phyloP scores from a whole-genome alignment of 2,113 vertebrate genomes.

The Gobio gobio region DNA sequence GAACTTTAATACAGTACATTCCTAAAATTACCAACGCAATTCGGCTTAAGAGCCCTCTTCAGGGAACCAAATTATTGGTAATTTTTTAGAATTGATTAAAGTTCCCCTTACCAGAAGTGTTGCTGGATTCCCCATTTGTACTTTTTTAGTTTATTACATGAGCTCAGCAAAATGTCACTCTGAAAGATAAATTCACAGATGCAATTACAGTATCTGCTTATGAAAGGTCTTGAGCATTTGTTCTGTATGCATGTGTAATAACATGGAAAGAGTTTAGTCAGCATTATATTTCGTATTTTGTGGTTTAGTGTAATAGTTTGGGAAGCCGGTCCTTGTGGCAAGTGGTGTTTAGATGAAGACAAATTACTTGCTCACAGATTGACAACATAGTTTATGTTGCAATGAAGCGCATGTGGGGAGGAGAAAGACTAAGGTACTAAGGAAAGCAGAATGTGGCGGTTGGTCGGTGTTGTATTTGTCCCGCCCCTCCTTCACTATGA shows the following conservation, averaged over 20 bases:
- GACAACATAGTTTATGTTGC: conserved; percentile 4
- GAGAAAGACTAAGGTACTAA: not conserved
- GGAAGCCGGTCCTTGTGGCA: conserved; percentile 11
- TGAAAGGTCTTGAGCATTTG: conserved; percentile 35
- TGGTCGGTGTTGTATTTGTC: too few relatives aligned
- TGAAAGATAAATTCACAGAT: conserved; percentile 36
- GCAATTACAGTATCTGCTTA: conserved; percentile 39
- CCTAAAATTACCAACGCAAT: too few relatives aligned
- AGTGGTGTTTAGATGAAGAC: conserved; percentile 45
- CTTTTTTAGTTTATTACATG: conserved; percentile 12
- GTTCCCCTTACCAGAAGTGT: too few relatives aligned
- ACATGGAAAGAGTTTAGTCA: conserved; percentile 37
- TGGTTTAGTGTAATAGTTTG: conserved; percentile 43
- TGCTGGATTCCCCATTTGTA: too few relatives aligned
- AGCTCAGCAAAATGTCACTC: conserved; percentile 36
- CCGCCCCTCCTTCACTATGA: too few relatives aligned
- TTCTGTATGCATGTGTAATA: not conserved
- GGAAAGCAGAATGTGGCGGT: too few relatives aligned
- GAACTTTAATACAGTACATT: too few relatives aligned
- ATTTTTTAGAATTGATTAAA: too few relatives aligned
- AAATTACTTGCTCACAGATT: conserved; percentile 46
- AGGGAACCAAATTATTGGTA: too few relatives aligned
- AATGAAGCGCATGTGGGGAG: conserved; percentile 14
- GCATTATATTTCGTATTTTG: conserved; percentile 37
- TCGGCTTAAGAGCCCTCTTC: too few relatives aligned